Conservation (phyloP, 2,888 invertebrate genomes). For the Campoletis raptor region DNA sequence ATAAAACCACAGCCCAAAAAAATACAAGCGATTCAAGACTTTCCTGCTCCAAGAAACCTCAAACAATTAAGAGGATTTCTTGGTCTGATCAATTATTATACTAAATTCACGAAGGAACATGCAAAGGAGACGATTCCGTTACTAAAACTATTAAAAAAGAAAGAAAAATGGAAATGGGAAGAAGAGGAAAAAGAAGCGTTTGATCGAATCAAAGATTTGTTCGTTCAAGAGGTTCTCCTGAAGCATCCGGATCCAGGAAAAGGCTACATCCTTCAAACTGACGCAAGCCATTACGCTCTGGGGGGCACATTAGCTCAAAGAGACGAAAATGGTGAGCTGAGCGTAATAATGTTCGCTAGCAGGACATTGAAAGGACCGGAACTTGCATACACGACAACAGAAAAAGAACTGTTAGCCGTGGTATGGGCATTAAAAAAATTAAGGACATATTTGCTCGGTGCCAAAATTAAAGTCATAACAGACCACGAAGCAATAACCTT, state of each 20-base stretch:
- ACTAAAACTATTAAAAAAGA: neutral
- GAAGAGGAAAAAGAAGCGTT: too few species aligned
- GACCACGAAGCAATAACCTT: too few species aligned
- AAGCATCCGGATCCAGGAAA: neutral
- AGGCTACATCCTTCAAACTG: neutral
- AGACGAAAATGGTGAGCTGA: neutral
- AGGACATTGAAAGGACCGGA: neutral
- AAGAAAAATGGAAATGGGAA: neutral
- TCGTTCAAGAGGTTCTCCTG: neutral
- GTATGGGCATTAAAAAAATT: neutral
- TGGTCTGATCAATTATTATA: conserved; percentile 1
- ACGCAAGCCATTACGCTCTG: neutral
- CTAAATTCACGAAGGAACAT: conserved; percentile 10
- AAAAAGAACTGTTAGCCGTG: neutral
- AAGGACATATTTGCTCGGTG: neutral
- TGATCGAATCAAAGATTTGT: conserved; percentile 56
- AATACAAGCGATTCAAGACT: conserved; percentile 11
- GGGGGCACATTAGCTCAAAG: neutral
- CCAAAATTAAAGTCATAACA: neutral
- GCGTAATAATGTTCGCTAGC: neutral
- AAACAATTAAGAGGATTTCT: conserved; percentile 18
- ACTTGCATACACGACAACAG: neutral
- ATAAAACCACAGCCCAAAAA: conserved; percentile 3
- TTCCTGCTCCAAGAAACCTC: conserved; percentile 2
- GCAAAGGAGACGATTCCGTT: conserved; percentile 7